Conservation (phyloP, 2,113 vertebrate species). For the Urocolius indicus region DNA sequence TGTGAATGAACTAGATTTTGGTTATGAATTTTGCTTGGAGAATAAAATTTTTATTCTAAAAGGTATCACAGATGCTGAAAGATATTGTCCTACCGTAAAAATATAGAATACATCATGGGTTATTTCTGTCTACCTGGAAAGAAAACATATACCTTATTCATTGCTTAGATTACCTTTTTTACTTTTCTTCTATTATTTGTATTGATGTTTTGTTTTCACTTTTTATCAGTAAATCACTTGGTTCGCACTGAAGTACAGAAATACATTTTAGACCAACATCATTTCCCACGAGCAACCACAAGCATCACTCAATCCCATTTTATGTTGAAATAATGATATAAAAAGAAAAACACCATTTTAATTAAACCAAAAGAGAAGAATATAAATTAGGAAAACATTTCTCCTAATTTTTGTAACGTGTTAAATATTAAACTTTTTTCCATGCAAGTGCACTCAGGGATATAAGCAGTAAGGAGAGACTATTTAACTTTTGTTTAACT, state of each 20-base stretch:
- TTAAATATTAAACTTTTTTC: not conserved
- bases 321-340: not conserved
- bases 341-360: not conserved
- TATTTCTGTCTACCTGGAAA: not conserved
- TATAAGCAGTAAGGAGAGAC: not conserved
- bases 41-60: not conserved
- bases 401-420: not conserved
- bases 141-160: not conserved
- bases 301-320: not conserved
- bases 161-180: not conserved
- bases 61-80: not conserved
- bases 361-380: not conserved
- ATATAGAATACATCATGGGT: not conserved
- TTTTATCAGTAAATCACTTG: not conserved
- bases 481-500: not conserved
- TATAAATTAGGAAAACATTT: not conserved
- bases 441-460: not conserved
- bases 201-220: not conserved
- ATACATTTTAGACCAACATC: not conserved
- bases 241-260: not conserved
- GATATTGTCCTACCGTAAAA: not conserved
- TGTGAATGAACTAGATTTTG: not conserved
- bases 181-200: not conserved
- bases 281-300: not conserved
- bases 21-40: not conserved